Conservation (phyloP, 2,888 invertebrate species). For the Athrips mouffetella region DNA sequence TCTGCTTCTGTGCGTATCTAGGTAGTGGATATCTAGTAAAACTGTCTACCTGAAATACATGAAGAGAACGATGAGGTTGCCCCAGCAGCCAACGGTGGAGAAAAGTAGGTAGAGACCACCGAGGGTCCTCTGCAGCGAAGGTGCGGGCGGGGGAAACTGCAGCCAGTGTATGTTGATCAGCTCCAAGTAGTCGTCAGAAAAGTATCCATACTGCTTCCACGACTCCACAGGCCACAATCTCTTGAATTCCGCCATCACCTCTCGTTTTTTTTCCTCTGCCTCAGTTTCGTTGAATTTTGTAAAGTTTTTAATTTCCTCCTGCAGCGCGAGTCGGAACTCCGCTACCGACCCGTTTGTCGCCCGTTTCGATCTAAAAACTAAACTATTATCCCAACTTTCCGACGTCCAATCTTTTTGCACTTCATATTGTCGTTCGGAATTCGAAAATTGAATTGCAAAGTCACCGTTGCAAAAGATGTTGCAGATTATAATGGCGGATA, state of each 20-base stretch:
- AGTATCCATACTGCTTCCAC: constrained; percentile 77
- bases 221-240: constrained; percentile 59
- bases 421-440: background rate
- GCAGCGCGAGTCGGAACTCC: background rate
- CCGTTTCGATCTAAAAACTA: constrained; percentile 11
- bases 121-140: constrained; percentile 76
- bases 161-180: constrained; percentile 86
- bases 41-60: constrained; percentile 84
- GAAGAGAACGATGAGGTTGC: constrained; percentile 84
- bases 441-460: constrained; percentile 14
- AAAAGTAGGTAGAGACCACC: constrained; percentile 81
- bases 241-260: constrained; percentile 51
- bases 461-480: constrained; percentile 41
- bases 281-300: constrained; percentile 3
- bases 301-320: background rate
- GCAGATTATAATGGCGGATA: constrained; percentile 36
- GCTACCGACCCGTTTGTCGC: background rate
- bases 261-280: constrained; percentile 34
- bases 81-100: constrained; percentile 81
- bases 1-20: background rate
- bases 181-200: constrained; percentile 76
- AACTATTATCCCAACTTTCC: background rate
- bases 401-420: background rate
- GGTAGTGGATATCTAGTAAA: too few relatives aligned
- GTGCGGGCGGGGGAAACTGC: constrained; percentile 80